Conservation (phyloP, 2,113 vertebrate species). For the Austrofundulus limnaeus region DNA sequence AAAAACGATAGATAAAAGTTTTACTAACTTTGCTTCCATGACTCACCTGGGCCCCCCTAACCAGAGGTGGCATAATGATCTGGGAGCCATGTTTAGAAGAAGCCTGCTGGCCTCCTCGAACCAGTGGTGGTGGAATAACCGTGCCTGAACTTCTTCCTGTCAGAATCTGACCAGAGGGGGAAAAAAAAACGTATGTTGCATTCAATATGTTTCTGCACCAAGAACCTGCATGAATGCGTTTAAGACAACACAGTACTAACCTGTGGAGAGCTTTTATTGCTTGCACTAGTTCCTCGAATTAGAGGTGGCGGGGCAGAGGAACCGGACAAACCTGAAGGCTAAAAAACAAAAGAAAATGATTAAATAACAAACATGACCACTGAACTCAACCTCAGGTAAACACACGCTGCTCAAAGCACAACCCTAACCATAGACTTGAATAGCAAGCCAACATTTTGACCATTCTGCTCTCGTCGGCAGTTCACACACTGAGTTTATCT, state of each 20-base stretch:
- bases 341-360: constrained; percentile 22
- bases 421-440: not conserved
- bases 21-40: not conserved
- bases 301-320: constrained; percentile 88
- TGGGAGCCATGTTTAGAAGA: constrained; percentile 87
- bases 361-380: not conserved
- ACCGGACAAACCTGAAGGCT: constrained; percentile 83
- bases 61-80: constrained; percentile 93
- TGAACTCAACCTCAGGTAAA: not conserved
- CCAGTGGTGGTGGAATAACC: constrained; percentile 90
- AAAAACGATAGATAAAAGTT: not conserved
- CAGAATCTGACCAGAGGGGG: constrained; percentile 65
- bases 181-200: not conserved
- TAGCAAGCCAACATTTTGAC: not conserved
- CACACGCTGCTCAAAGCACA: not conserved
- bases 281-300: constrained; percentile 84
- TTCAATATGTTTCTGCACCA: not conserved
- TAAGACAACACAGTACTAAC: constrained; percentile 69
- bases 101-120: constrained; percentile 88
- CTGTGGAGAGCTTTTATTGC: constrained; percentile 87
- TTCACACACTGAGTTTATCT: no score
- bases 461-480: not conserved
- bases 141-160: constrained; percentile 82
- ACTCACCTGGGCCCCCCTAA: constrained; percentile 92
- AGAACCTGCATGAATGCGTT: not conserved